phyloP scores from a whole-genome alignment of 2,888 invertebrate genomes.

The Euplagia quadripunctaria region DNA sequence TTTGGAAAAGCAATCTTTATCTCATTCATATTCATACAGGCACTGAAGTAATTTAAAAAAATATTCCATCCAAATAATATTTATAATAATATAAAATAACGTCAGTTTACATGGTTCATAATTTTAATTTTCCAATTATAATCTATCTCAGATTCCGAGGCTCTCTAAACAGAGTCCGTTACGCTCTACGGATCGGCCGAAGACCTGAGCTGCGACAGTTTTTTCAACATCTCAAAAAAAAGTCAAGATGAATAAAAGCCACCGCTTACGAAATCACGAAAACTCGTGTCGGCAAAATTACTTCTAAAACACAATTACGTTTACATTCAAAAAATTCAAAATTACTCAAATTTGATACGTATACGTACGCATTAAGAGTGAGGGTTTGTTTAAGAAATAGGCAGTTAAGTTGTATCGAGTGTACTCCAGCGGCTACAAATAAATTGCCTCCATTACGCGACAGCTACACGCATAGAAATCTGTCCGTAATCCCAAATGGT shows the following conservation, averaged over 20 bases:
- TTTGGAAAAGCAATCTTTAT: no score
- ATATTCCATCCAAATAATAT: no score
- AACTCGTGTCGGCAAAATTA: slow-evolving; percentile 79
- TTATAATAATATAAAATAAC: neutral
- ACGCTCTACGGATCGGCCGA: slow-evolving; percentile 65
- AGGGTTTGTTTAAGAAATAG: slow-evolving; percentile 8
- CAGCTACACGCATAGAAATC: slow-evolving; percentile 71
- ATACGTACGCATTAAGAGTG: slow-evolving; percentile 37
- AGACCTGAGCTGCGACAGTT: slow-evolving; percentile 70
- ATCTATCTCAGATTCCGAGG: slow-evolving; percentile 42
- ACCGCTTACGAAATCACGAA: slow-evolving; percentile 76
- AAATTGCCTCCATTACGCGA: slow-evolving; percentile 72
- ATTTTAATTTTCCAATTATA: slow-evolving; percentile 50
- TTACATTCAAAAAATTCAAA: slow-evolving; percentile 9
- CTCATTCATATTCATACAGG: no score
- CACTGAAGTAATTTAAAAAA: no score
- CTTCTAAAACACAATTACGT: slow-evolving; percentile 50
- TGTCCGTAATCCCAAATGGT: slow-evolving; percentile 62
- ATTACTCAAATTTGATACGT: slow-evolving; percentile 45
- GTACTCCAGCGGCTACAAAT: slow-evolving; percentile 57
- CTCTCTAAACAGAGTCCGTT: slow-evolving; percentile 55
- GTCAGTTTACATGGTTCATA: slow-evolving; percentile 36
- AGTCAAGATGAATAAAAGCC: slow-evolving; percentile 68
- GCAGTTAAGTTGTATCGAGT: slow-evolving; percentile 23
- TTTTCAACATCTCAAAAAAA: slow-evolving; percentile 68